These are phyloP conservation scores for Dolichomitus sp. DNA, from an alignment of 2,888 invertebrate species.

Conservation along the genomic window DNA sequence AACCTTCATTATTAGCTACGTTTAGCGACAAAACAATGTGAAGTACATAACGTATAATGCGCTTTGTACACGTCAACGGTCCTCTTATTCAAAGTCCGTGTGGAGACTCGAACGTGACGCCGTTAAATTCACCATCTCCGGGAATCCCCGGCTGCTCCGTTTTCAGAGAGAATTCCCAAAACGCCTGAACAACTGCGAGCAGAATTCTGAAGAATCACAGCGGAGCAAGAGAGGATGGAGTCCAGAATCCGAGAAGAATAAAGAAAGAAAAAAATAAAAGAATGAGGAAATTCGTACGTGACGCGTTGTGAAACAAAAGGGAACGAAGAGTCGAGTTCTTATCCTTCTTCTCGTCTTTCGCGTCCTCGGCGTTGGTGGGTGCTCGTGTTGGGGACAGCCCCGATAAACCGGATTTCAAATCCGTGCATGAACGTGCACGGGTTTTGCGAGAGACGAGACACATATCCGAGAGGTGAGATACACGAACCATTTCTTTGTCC, in stretches of 20 bases:
- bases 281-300: slow-evolving; percentile 62
- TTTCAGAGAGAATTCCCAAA: slow-evolving; percentile 13
- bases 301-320: slow-evolving; percentile 55
- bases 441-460: slow-evolving; percentile 68
- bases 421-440: slow-evolving; percentile 73
- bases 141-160: slow-evolving; percentile 16
- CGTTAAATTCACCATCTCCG: slow-evolving; percentile 32
- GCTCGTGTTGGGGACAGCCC: slow-evolving; percentile 57
- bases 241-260: slow-evolving; percentile 22
- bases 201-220: slow-evolving; percentile 16
- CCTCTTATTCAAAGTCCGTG: slow-evolving; percentile 55
- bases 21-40: neutral
- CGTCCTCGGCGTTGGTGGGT: slow-evolving; percentile 57
- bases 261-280: slow-evolving; percentile 1
- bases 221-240: slow-evolving; percentile 10
- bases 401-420: slow-evolving; percentile 75
- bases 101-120: slow-evolving; percentile 54
- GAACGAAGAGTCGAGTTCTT: slow-evolving; percentile 38
- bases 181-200: slow-evolving; percentile 27
- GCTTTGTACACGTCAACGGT: slow-evolving; percentile 16
- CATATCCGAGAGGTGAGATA: neutral
- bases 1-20: neutral
- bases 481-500: neutral
- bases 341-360: slow-evolving; percentile 48
- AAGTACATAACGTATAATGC: neutral